Base-by-base conservation (phyloP, 1,140 invertebrate species). In the Lutraria rhynchaena region DNA sequence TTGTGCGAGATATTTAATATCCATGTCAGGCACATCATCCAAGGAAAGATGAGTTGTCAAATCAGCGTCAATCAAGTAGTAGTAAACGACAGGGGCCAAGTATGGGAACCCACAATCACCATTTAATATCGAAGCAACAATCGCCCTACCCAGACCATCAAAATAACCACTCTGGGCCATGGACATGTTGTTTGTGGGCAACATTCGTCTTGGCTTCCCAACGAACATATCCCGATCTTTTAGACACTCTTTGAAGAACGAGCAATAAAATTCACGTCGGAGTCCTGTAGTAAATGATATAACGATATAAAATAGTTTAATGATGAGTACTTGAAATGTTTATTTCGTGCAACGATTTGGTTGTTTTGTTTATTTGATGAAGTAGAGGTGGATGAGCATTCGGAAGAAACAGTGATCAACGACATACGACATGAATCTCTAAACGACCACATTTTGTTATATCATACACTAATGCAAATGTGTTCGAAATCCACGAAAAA, bases 61-160 rank as follows among this genome's bases (percentile, higher is more conserved):
- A 33, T 77, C 74, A n/a, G 35, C 74, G 15, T 55, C 74, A n/a
- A 57, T 46, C 9, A 77, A 17, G 33, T 77, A 77, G 49, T 53
- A 61, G 44, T 44, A 77, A 19, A 67, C 74, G 2, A 37, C 41
- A 22, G 74, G 74, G 17, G 74, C 57, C 22, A 77, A 33, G 31
- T 77, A 65, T 7, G 74, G 74, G 31, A 77, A 77, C 1, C 74
- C 74, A 41, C 74, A 77, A 55, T 77, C 74, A 15, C 74, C 74
- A 49, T 77, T 77, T 3, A 77, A 37, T 49, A 77, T 46, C 17
- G 74, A 77, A 22, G 74, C 58, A 0, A 77, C 74, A n/a, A 77
- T 77, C n/a, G 74, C 74, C 44, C 74, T 60, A 22, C 74, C 74
- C 5, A 77, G 58, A 27, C 58, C 74, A 44, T 51, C 74, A 33